Evolutionary conservation across 2,113 vertebrate species (phyloP), one percentile per base, ranked within the genome.

Genomic region (Chloropsis hardwickii): DNA sequence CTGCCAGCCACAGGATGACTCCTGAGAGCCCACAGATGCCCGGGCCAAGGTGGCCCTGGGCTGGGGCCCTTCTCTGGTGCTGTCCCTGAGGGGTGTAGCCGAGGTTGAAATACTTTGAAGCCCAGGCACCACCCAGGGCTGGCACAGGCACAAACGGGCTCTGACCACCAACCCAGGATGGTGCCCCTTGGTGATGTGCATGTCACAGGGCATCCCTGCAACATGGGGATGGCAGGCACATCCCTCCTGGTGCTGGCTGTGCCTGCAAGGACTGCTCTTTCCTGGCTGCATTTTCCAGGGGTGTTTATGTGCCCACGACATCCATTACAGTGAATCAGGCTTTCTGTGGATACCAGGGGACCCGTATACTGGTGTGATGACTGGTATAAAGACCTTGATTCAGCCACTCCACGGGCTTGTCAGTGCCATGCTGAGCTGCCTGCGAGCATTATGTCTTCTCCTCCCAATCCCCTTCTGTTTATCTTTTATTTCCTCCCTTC

Each of bases 281-380:
- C 57, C 88, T 67, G 48, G 12, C 6, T 85, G 61, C 39, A 12
- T 86, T 80, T 86, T 56, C 57, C 23, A 31, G 66, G 42, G 12
- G 2, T 51, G 24, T 50, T 67, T 70, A 23, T 5, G 2, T 40
- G 64, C 81, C 58, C 53, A 29, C 0, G 0, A 27, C 40, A 53
- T n/a, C 66, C 1, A 0, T 53, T 54, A 47, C n/a, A 53, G 18
- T 4, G 45, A 73, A 39, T 48, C 2, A 16, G 31, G 44, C 70
- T 85, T 78, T 72, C 25, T n/a, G 18, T 1, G 2, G 37, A 31
- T 66, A 47, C 35, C 40, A 33, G 48, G 47, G 19, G 17, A 64
- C 31, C 51, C 53, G 42, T 14, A 10, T 5, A 9, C 14, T 9
- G 6, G 12, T 70, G 42, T 56, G 71, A 61, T 56, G 56, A 33